Percentiles rank a stretch among this genome's conserved stretches.
phyloP scores from a whole-genome alignment of 1,140 invertebrate genomes.

The Pseudomyrmex gracilis region DNA sequence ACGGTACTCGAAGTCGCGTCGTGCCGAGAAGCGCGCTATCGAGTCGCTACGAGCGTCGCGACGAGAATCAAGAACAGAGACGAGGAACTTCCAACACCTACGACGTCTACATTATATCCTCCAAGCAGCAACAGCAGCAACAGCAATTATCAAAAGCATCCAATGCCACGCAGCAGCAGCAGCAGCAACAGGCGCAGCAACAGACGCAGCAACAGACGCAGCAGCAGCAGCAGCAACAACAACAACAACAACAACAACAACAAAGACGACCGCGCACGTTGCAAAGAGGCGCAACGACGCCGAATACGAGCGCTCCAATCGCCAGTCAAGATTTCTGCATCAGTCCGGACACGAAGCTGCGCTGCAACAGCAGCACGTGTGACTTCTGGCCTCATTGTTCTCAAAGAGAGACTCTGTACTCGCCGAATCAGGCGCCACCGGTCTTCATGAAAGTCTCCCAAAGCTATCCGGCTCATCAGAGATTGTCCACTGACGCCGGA shows the following conservation, averaged over 20 bases:
- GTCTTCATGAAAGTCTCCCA: constrained; percentile 86
- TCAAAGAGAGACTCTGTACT: constrained; percentile 83
- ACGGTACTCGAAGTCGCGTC: constrained; percentile 85
- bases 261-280: constrained; percentile 79
- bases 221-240: constrained; percentile 51
- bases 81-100: constrained; percentile 76
- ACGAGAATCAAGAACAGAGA: constrained; percentile 79
- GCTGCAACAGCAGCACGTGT: constrained; percentile 86
- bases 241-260: constrained; percentile 75
- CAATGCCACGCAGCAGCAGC: constrained; percentile 70
- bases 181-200: constrained; percentile 60
- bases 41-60: constrained; percentile 82
- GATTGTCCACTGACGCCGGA: constrained; percentile 74
- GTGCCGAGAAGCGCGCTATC: constrained; percentile 84
- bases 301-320: constrained; percentile 75
- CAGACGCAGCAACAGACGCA: constrained; percentile 65
- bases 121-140: constrained; percentile 76
- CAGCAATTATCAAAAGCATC: constrained; percentile 56
- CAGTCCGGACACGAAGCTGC: constrained; percentile 79
- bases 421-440: constrained; percentile 75
- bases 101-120: constrained; percentile 85
- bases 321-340: constrained; percentile 74
- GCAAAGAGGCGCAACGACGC: constrained; percentile 85
- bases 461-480: constrained; percentile 86
- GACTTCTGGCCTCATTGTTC: constrained; percentile 87